Conservation (phyloP, 2,888 invertebrate genomes). For the Opisthograptis luteolata region DNA sequence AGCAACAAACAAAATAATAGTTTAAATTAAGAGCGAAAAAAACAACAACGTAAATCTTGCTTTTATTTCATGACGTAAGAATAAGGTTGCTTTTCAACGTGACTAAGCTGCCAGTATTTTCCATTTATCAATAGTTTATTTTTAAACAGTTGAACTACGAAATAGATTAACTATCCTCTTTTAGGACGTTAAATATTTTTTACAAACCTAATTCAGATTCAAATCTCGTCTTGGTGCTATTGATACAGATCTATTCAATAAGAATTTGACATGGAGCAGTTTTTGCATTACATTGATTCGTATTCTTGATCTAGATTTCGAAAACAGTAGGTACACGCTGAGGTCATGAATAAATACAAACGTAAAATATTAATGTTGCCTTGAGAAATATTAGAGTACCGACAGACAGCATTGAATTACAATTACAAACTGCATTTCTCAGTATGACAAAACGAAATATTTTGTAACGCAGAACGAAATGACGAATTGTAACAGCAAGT, state of each 20-base stretch:
- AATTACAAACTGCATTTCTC: slow-evolving; percentile 8
- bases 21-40: not conserved
- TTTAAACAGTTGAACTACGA: no score
- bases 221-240: slow-evolving; percentile 18
- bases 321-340: slow-evolving; percentile 40
- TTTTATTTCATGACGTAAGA: no score
- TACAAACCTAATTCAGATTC: slow-evolving; percentile 1
- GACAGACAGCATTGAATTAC: slow-evolving; percentile 1
- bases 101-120: no score
- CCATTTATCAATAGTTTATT: no score
- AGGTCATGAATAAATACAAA: slow-evolving; percentile 39
- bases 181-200: no score
- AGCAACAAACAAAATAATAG: slow-evolving; percentile 11
- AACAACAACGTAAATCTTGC: no score
- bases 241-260: slow-evolving; percentile 30
- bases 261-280: slow-evolving; percentile 33
- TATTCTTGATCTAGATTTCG: slow-evolving; percentile 44
- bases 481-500: slow-evolving; percentile 1
- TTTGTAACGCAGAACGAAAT: slow-evolving; percentile 10
- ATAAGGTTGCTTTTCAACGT: no score
- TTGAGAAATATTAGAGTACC: slow-evolving; percentile 18
- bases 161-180: no score
- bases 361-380: slow-evolving; percentile 28
- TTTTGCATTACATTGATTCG: slow-evolving; percentile 31
- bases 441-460: slow-evolving; percentile 1